A percentile compares a stretch with the other conserved stretches of the same genome.
These are phyloP conservation scores for Pseudotriccus pelzelni DNA, from an alignment of 2,797 vertebrate species.

Conservation along the genomic window DNA sequence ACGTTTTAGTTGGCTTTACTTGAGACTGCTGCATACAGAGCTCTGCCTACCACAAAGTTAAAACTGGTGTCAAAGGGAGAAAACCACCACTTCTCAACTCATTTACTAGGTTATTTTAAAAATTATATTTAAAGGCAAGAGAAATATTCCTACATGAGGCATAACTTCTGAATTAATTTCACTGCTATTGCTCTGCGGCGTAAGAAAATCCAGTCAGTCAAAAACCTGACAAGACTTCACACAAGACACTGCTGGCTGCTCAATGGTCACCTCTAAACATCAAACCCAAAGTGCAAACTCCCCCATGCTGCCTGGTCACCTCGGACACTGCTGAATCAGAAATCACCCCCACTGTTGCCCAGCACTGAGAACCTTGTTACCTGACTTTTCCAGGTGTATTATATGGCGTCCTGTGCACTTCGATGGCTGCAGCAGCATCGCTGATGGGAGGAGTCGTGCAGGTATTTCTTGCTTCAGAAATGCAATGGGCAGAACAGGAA, in stretches of 20 bases:
- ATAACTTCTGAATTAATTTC: not conserved
- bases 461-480: conserved; percentile 66
- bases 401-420: conserved; percentile 80
- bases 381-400: conserved; percentile 75
- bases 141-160: not conserved
- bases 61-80: not conserved
- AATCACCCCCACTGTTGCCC: not conserved
- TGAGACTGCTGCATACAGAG: not conserved
- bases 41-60: not conserved
- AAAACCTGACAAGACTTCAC: accelerated
- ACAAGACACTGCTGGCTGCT: not conserved
- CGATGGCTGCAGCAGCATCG: conserved; percentile 80
- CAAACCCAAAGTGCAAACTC: not conserved
- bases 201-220: not conserved
- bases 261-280: not conserved
- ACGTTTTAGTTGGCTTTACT: not conserved
- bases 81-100: not conserved
- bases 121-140: not conserved
- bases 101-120: not conserved
- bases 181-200: not conserved
- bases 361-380: not conserved
- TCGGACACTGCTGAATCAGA: not conserved
- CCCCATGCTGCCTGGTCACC: not conserved
- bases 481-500: not conserved
- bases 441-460: conserved; percentile 83